Conservation (phyloP, 2,888 invertebrate species). For the Osmoderma eremita region DNA sequence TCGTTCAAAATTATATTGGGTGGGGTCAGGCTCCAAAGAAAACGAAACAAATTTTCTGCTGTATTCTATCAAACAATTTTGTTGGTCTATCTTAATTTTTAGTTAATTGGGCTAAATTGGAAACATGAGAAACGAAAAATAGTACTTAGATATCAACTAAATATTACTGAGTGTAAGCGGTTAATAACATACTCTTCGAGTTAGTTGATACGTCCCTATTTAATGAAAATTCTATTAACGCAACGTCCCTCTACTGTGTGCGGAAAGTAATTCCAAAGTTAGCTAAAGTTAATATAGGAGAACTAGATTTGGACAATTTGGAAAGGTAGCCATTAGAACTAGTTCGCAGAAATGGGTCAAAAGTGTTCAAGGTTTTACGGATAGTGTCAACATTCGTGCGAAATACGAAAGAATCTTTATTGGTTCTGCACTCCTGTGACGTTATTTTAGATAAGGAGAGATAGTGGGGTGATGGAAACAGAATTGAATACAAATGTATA, state of each 20-base stretch:
- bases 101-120: too few species aligned
- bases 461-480: background rate
- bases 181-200: too few species aligned
- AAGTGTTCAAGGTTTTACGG: constrained; percentile 12
- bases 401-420: constrained; percentile 13
- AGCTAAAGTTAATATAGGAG: background rate
- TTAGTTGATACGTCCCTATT: too few species aligned
- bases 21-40: constrained; percentile 2
- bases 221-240: too few species aligned
- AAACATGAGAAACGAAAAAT: too few species aligned
- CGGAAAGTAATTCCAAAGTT: too few species aligned
- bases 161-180: too few species aligned
- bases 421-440: constrained; percentile 9
- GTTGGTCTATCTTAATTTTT: too few species aligned
- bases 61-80: background rate
- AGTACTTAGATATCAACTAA: too few species aligned
- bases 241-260: too few species aligned
- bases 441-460: constrained; percentile 9
- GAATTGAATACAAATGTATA: background rate
- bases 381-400: constrained; percentile 8
- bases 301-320: constrained; percentile 14
- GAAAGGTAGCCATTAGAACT: background rate
- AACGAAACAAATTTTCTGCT: constrained; percentile 1
- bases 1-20: constrained; percentile 7
- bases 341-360: constrained; percentile 11